Percentiles rank a stretch among this genome's conserved stretches.
Evolutionary conservation across 1,140 invertebrate genomes (phyloP).

Genomic region (Phocides pigmalion): DNA sequence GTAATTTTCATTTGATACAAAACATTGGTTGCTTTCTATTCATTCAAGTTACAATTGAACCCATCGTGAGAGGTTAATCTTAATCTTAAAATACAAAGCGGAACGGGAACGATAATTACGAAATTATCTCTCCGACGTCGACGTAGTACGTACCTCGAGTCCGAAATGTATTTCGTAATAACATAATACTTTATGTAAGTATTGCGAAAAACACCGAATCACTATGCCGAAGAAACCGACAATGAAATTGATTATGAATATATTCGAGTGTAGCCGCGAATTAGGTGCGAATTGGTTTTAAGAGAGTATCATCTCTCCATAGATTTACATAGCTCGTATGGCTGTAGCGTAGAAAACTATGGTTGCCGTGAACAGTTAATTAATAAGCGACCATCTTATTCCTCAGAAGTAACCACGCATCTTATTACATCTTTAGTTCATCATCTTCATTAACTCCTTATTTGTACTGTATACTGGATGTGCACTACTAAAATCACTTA

Average conservation of each 20-base stretch:
- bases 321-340: background rate
- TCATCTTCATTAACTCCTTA: too few relatives aligned
- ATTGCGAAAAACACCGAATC: slow-evolving; percentile 26
- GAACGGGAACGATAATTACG: slow-evolving; percentile 26
- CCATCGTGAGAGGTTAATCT: background rate
- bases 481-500: too few relatives aligned
- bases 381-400: too few relatives aligned
- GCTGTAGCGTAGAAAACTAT: too few relatives aligned
- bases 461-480: too few relatives aligned
- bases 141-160: background rate
- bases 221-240: background rate
- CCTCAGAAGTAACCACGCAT: too few relatives aligned
- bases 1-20: too few relatives aligned
- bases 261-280: slow-evolving; percentile 4
- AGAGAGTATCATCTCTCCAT: background rate
- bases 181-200: slow-evolving; percentile 33
- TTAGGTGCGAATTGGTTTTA: background rate
- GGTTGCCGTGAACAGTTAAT: too few relatives aligned
- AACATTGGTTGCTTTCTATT: background rate
- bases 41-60: background rate
- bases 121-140: slow-evolving; percentile 2
- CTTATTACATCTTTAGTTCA: too few relatives aligned
- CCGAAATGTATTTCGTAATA: slow-evolving; percentile 26
- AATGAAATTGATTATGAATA: slow-evolving; percentile 17
- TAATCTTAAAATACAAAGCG: background rate